phyloP scores from a whole-genome alignment of 2,888 invertebrate genomes.

The Zele albiditarsus region DNA sequence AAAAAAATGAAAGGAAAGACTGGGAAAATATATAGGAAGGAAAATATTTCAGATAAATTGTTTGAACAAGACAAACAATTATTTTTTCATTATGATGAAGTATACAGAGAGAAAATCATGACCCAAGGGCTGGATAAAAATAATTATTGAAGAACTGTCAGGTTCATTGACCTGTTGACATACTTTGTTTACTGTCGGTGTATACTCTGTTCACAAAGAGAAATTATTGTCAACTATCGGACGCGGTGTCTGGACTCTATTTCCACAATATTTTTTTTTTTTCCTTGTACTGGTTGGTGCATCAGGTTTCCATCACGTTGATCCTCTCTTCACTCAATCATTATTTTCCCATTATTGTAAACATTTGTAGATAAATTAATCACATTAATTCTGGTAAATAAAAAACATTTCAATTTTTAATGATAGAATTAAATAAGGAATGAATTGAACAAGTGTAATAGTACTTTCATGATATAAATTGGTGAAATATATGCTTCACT shows the following conservation, averaged over 20 bases:
- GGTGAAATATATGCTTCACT: background rate
- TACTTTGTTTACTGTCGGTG: conserved; percentile 63
- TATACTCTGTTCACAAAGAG: conserved; percentile 39
- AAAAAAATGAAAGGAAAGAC: conserved; percentile 29
- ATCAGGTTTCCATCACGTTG: no score
- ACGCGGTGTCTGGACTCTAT: conserved; percentile 15
- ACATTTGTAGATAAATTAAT: no score
- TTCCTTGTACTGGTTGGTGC: background rate
- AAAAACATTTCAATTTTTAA: no score
- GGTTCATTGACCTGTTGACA: conserved; percentile 64
- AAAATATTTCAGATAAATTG: conserved; percentile 42
- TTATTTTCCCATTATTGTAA: no score
- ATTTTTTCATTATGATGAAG: conserved; percentile 1
- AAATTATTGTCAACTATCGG: background rate
- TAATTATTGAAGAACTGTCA: conserved; percentile 21
- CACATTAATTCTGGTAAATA: no score
- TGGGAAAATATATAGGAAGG: conserved; percentile 19
- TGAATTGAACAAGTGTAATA: no score
- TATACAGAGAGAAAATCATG: background rate
- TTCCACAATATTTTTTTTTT: background rate
- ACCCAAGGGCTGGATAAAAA: conserved; percentile 37
- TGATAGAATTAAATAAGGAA: no score
- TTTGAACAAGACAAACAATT: conserved; percentile 6
- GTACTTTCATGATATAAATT: no score
- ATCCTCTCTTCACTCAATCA: no score